Evolutionary conservation across 2,888 invertebrate species (phyloP).

Genomic region (Miltochrista miniata): DNA sequence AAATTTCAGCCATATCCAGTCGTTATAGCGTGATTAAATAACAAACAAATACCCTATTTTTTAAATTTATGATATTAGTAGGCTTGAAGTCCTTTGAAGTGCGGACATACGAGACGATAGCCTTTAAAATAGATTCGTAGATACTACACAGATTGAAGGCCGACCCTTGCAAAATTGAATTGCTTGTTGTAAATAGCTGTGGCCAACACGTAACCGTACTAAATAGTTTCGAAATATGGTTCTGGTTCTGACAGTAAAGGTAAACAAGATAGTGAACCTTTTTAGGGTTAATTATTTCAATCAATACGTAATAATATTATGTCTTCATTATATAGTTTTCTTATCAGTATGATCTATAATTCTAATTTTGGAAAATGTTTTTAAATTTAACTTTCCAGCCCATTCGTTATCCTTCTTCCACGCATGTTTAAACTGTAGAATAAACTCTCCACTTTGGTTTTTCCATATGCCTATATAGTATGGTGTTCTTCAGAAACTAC

Average conservation of each 20-base stretch:
- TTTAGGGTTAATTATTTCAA: constrained; percentile 13
- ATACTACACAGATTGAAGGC: constrained; percentile 37
- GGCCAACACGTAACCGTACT: constrained; percentile 30
- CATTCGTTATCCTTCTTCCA: no score
- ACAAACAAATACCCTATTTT: no score
- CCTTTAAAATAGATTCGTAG: constrained; percentile 40
- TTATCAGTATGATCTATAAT: neutral
- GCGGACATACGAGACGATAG: constrained; percentile 27
- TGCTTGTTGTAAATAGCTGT: constrained; percentile 43
- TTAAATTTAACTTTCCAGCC: no score
- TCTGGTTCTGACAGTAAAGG: constrained; percentile 32
- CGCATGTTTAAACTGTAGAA: no score
- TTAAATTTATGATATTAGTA: neutral
- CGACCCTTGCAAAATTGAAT: constrained; percentile 50
- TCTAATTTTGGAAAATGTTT: no score
- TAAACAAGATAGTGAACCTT: constrained; percentile 14
- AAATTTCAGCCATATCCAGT: no score
- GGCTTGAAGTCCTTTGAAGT: constrained; percentile 29
- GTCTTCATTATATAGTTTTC: no score
- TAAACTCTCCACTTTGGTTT: no score
- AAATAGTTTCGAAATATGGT: constrained; percentile 41
- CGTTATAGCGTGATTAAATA: no score
- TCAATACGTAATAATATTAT: no score
- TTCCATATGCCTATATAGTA: no score
- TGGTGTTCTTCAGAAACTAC: no score